Conservation (phyloP, 1,140 invertebrate genomes). For the Ostrea denselamellosa region DNA sequence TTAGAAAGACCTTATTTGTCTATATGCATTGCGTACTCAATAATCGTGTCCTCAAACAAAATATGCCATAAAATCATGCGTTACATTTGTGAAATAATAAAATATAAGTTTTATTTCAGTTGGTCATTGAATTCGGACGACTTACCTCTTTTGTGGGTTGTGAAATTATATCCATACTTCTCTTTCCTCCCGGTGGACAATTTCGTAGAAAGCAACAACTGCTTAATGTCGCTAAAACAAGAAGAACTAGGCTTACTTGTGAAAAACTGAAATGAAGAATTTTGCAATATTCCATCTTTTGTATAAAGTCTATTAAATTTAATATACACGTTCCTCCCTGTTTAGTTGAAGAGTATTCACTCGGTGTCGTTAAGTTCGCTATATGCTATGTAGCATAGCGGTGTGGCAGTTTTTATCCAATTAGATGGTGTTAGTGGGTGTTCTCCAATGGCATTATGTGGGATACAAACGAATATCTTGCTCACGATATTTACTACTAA, state of each 20-base stretch:
- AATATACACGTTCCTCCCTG: not conserved
- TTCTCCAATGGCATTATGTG: slow-evolving; percentile 3
- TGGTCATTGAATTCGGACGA: not conserved
- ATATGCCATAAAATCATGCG: too few relatives aligned
- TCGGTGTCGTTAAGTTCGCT: not conserved
- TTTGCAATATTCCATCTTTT: slow-evolving; percentile 24
- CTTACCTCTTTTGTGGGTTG: slow-evolving; percentile 55
- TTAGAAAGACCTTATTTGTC: too few relatives aligned
- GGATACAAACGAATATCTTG: not conserved
- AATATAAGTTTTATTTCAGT: not conserved
- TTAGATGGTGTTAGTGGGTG: slow-evolving; percentile 2
- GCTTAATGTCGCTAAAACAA: not conserved
- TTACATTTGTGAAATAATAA: not conserved
- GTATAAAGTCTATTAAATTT: not conserved
- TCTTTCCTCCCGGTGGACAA: slow-evolving; percentile 72
- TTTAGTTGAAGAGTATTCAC: not conserved
- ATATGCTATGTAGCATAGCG: slow-evolving; percentile 8
- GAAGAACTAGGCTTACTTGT: not conserved
- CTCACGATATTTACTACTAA: not conserved
- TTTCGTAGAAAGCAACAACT: slow-evolving; percentile 69
- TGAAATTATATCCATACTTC: slow-evolving; percentile 60
- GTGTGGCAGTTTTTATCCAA: slow-evolving; percentile 8
- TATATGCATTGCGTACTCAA: too few relatives aligned
- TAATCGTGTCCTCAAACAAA: too few relatives aligned
- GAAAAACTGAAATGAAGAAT: not conserved